These are phyloP conservation scores for Capricornis sumatraensis DNA, from an alignment of 2,113 vertebrate genomes.

Conservation along the genomic window DNA sequence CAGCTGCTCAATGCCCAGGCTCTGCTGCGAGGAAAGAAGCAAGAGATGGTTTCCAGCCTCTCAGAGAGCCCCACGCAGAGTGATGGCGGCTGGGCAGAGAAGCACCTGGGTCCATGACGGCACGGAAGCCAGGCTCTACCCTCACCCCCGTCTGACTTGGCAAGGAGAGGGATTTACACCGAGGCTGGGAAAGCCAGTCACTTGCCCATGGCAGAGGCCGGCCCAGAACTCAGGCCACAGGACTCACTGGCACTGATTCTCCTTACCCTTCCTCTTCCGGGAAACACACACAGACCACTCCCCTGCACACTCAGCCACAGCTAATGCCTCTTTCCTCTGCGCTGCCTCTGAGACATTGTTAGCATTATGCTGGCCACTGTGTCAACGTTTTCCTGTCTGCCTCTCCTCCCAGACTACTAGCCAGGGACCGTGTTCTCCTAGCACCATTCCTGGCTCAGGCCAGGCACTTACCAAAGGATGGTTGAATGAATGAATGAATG, in stretches of 20 bases:
- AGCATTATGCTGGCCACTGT: not conserved
- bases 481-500: not conserved
- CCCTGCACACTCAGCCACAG: not conserved
- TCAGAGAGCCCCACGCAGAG: not conserved
- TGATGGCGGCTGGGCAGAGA: not conserved
- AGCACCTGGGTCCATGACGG: not conserved
- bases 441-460: not conserved
- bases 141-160: not conserved
- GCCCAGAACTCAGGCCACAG: not conserved
- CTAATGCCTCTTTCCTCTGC: not conserved
- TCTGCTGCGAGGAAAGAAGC: not conserved
- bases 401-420: not conserved
- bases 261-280: not conserved
- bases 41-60: not conserved
- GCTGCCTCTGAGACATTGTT: not conserved
- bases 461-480: not conserved
- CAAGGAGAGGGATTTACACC: not conserved
- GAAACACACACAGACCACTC: not conserved
- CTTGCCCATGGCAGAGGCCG: not conserved
- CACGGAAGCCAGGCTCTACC: not conserved
- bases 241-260: not conserved
- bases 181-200: not conserved
- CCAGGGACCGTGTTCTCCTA: not conserved
- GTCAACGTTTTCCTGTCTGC: not conserved
- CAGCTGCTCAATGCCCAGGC: not conserved